Evolutionary conservation across 2,797 vertebrate species (phyloP).

Genomic region (Leuciscus waleckii): DNA sequence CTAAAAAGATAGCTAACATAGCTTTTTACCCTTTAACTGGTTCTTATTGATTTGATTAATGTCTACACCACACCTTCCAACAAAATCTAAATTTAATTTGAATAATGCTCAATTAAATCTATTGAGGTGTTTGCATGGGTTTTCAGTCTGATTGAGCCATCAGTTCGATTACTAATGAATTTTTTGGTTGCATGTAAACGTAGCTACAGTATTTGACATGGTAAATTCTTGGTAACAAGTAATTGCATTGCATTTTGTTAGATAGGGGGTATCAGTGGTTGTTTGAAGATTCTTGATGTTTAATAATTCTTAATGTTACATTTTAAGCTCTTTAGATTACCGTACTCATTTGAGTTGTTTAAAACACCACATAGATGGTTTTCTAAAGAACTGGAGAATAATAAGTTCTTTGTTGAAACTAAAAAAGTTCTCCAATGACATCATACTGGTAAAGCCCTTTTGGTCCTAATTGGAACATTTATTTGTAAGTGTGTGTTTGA

Average conservation of each 20-base stretch:
- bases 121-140: too few relatives aligned
- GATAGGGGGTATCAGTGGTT: background rate
- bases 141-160: too few relatives aligned
- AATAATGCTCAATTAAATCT: too few relatives aligned
- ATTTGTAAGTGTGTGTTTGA: conserved; percentile 33
- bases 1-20: background rate
- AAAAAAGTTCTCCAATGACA: conserved; percentile 11
- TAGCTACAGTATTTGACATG: background rate
- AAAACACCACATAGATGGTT: background rate
- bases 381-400: conserved; percentile 3
- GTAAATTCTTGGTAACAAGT: background rate
- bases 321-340: background rate
- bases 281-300: background rate
- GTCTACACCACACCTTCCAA: too few relatives aligned
- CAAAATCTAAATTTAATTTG: too few relatives aligned
- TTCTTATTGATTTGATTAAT: too few relatives aligned
- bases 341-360: background rate
- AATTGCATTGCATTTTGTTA: background rate
- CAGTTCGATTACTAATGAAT: background rate
- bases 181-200: background rate
- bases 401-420: conserved; percentile 15
- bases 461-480: conserved; percentile 28
- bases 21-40: too few relatives aligned
- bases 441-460: conserved; percentile 21
- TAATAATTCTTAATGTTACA: background rate